phyloP scores from a whole-genome alignment of 2,113 vertebrate genomes.

The Marcusenius ussheri region DNA sequence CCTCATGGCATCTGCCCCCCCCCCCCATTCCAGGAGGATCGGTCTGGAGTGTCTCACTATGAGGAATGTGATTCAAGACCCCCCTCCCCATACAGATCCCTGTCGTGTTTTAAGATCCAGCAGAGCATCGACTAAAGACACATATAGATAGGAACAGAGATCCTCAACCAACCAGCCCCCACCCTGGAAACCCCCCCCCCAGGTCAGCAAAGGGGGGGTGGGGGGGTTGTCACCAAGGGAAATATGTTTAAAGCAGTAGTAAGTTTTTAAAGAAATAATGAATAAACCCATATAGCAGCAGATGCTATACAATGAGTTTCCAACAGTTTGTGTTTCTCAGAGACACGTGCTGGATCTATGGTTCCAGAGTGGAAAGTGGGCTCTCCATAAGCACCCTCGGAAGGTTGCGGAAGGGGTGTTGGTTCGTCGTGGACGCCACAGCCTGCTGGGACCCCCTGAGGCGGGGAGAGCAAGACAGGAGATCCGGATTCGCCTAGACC shows the following conservation, averaged over 20 bases:
- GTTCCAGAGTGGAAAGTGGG: not conserved
- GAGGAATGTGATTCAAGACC: not conserved
- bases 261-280: not conserved
- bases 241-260: not conserved
- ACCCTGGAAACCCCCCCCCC: not conserved
- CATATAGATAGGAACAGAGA: not conserved
- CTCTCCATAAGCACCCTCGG: not conserved
- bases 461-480: not conserved
- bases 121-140: not conserved
- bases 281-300: not conserved
- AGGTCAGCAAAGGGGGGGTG: not conserved
- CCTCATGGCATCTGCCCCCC: not conserved
- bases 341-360: not conserved
- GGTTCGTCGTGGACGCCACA: not conserved
- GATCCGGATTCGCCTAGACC: not conserved
- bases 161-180: not conserved
- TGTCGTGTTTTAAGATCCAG: not conserved
- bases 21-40: constrained; percentile 20
- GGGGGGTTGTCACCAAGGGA: not conserved
- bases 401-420: not conserved
- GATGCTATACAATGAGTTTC: not conserved
- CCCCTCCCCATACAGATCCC: not conserved
- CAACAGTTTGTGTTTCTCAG: not conserved
- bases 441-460: not conserved
- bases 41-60: not conserved